Conservation (phyloP, 2,113 vertebrate genomes). For the Anser cygnoides region DNA sequence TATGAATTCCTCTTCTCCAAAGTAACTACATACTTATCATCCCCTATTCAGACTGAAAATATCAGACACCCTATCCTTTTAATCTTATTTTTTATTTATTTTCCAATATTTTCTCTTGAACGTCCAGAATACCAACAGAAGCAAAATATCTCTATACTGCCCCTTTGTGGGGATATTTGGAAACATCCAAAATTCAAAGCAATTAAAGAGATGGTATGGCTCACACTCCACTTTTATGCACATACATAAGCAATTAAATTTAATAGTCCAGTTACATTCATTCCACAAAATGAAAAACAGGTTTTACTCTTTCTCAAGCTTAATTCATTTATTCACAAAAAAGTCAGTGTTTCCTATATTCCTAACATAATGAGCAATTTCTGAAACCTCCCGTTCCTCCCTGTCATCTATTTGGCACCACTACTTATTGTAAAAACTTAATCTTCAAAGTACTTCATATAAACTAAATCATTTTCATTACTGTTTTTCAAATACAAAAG, state of each 20-base stretch:
- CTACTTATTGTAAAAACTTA: not conserved
- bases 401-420: not conserved
- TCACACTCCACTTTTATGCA: not conserved
- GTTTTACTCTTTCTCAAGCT: not conserved
- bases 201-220: not conserved
- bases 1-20: not conserved
- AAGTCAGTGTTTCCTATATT: not conserved
- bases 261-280: not conserved
- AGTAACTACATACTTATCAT: not conserved
- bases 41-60: not conserved
- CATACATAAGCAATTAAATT: constrained; percentile 28
- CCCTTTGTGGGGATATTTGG: constrained; percentile 46
- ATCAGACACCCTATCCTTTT: not conserved
- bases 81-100: not conserved
- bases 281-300: not conserved
- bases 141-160: not conserved
- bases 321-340: not conserved
- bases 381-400: not conserved
- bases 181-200: not conserved
- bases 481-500: not conserved
- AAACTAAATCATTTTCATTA: not conserved
- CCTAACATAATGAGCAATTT: not conserved
- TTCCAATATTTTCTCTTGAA: not conserved
- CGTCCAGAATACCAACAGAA: not conserved
- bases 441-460: not conserved